A percentile compares a stretch with the other conserved stretches of the same genome.
phyloP scores from a whole-genome alignment of 1,140 invertebrate genomes.

The Zaprionus camerounensis region DNA sequence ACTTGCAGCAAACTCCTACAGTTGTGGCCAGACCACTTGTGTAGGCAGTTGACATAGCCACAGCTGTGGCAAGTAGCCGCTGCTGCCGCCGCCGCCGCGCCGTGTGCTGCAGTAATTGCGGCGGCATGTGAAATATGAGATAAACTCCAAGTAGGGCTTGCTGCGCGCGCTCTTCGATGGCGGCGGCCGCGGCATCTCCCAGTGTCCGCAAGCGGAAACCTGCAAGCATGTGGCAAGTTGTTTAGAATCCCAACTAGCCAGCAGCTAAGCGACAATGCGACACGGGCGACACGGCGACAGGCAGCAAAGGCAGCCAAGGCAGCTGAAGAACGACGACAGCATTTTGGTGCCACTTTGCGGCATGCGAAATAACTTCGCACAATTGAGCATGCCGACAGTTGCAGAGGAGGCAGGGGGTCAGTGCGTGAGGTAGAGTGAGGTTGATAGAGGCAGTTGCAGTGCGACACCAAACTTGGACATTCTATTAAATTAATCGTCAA shows the following conservation, averaged over 20 bases:
- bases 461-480: constrained; percentile 78
- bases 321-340: constrained; percentile 52
- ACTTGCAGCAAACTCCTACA: not conserved
- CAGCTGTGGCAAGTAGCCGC: constrained; percentile 47
- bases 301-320: not conserved
- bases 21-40: constrained; percentile 52
- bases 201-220: constrained; percentile 29
- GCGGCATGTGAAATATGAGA: constrained; percentile 82
- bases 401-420: constrained; percentile 10
- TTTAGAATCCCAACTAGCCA: constrained; percentile 74
- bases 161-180: constrained; percentile 16
- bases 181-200: constrained; percentile 11
- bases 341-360: constrained; percentile 81
- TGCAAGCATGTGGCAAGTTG: constrained; percentile 80
- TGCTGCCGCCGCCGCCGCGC: not conserved
- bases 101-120: constrained; percentile 69
- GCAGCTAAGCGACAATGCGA: constrained; percentile 7
- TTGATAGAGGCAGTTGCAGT: not conserved
- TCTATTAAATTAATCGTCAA: constrained; percentile 83
- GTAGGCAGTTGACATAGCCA: constrained; percentile 73
- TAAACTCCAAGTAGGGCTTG: constrained; percentile 78
- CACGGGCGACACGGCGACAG: not conserved
- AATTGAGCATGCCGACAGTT: constrained; percentile 78
- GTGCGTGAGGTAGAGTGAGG: not conserved
- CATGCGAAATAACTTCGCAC: constrained; percentile 82